Percentiles rank a stretch among this genome's conserved stretches.
phyloP scores from a whole-genome alignment of 2,888 invertebrate species.

The Xanthostigma xanthostigma region DNA sequence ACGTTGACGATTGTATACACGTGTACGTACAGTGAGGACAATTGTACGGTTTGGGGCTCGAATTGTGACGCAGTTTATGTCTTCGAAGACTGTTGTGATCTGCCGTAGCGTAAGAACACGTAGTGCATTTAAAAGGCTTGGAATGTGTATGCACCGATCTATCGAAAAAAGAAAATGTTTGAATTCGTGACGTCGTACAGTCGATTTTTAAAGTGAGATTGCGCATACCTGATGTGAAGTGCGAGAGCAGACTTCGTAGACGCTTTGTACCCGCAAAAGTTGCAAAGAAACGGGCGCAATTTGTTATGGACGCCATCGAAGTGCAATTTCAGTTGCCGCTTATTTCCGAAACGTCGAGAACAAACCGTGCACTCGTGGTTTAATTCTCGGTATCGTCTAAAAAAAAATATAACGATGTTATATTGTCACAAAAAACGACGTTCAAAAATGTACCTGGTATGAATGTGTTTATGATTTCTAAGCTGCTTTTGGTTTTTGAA shows the following conservation, averaged over 20 bases:
- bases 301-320: conserved; percentile 50
- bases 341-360: conserved; percentile 38
- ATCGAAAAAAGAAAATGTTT: neutral
- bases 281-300: conserved; percentile 48
- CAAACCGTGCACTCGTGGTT: conserved; percentile 40
- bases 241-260: conserved; percentile 48
- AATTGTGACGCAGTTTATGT: conserved; percentile 56
- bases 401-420: conserved; percentile 19
- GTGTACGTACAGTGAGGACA: conserved; percentile 68
- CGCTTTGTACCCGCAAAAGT: conserved; percentile 49
- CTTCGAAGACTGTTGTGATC: conserved; percentile 72
- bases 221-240: conserved; percentile 35
- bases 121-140: conserved; percentile 61
- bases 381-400: conserved; percentile 8
- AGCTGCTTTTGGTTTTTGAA: conserved; percentile 71
- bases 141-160: conserved; percentile 35
- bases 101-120: conserved; percentile 54
- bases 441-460: conserved; percentile 28
- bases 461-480: conserved; percentile 55
- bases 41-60: conserved; percentile 58
- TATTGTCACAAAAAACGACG: conserved; percentile 16
- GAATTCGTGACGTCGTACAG: neutral
- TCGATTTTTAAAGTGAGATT: neutral
- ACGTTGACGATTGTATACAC: conserved; percentile 65
- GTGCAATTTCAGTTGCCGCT: conserved; percentile 36